Conservation (phyloP, 2,113 vertebrate genomes). For the Chloropsis cyanopogon region DNA sequence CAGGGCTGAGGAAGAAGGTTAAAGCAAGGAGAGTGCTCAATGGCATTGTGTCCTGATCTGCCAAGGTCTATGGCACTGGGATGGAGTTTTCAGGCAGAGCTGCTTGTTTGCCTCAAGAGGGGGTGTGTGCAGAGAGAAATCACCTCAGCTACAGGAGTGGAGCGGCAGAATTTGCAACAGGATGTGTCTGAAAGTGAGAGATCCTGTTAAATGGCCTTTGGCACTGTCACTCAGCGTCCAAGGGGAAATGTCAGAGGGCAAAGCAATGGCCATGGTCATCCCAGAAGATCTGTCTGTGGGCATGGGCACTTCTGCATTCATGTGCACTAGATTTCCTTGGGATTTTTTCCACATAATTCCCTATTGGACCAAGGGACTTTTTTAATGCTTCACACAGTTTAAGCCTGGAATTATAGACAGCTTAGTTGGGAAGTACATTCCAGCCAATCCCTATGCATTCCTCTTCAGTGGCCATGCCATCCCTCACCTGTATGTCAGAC, state of each 20-base stretch:
- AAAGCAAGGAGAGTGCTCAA: background rate
- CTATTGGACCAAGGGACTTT: background rate
- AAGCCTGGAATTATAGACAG: background rate
- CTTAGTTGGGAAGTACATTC: background rate
- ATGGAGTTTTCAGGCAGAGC: background rate
- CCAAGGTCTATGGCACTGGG: fast-evolving
- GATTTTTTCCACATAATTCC: background rate
- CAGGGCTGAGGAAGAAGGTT: background rate
- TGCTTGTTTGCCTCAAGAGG: fast-evolving
- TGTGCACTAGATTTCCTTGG: background rate
- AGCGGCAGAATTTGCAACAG: fast-evolving
- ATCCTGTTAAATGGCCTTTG: background rate
- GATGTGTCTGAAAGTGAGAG: background rate
- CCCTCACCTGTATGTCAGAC: fast-evolving
- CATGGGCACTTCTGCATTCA: background rate
- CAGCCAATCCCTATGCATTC: background rate
- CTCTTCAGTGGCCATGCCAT: background rate
- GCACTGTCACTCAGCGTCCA: background rate
- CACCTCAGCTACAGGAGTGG: background rate
- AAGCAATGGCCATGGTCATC: background rate
- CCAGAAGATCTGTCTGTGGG: background rate
- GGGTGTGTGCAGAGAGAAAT: background rate
- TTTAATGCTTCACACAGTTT: background rate
- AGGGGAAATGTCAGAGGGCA: background rate
- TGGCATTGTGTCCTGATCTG: fast-evolving